Percentiles rank a stretch among this genome's conserved stretches.
Conservation (phyloP, 2,888 invertebrate genomes). For the Cephus nigrinus region DNA sequence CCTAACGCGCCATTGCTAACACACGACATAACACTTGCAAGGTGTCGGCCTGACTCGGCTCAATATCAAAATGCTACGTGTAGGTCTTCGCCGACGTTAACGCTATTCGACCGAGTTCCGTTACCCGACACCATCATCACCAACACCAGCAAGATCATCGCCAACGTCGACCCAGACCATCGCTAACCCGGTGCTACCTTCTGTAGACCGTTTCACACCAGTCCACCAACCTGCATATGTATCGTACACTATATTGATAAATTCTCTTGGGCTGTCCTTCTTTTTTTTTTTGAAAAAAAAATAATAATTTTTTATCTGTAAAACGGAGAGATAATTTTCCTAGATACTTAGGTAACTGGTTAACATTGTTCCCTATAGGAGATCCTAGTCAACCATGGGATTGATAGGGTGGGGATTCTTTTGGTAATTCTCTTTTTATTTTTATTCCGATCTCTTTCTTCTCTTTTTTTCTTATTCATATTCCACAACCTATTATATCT, state of each 20-base stretch:
- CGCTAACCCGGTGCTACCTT: background rate
- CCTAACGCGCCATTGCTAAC: constrained; percentile 18
- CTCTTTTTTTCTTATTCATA: background rate
- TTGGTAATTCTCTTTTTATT: background rate
- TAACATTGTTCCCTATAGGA: background rate
- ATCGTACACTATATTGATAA: background rate
- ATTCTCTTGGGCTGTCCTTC: background rate
- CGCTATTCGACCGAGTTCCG: constrained; percentile 18
- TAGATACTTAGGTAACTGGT: background rate
- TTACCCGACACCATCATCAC: constrained; percentile 1
- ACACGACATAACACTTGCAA: constrained; percentile 55
- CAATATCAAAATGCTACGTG: constrained; percentile 45
- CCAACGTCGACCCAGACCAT: background rate
- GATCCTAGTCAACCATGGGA: background rate
- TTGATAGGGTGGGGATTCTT: background rate
- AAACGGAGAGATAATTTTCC: background rate
- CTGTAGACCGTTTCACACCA: background rate
- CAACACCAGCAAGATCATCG: background rate
- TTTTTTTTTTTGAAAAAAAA: background rate
- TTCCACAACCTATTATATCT: background rate
- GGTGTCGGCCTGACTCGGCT: constrained; percentile 52
- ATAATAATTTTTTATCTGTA: background rate
- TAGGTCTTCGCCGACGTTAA: constrained; percentile 46
- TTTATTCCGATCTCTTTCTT: background rate
- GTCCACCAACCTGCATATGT: background rate